Conservation (phyloP, 1,140 invertebrate species). For the Pomacea maculata region DNA sequence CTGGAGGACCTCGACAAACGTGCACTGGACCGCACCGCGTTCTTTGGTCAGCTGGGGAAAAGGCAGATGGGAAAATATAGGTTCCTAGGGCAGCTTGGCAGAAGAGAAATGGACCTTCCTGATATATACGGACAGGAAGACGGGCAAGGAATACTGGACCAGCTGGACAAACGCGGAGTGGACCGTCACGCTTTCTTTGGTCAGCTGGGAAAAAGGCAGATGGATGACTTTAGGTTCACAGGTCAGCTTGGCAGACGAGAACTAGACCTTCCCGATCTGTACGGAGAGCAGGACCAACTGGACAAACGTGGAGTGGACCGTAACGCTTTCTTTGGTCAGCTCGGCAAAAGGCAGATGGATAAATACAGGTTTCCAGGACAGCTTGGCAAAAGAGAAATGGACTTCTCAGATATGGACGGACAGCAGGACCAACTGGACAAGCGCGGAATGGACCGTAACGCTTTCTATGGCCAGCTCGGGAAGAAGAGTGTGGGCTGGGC, state of each 20-base stretch:
- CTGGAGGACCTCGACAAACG: constrained; percentile 8
- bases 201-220: neutral
- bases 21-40: neutral
- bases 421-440: constrained; percentile 9
- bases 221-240: neutral
- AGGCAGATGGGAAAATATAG: neutral
- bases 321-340: constrained; percentile 6
- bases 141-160: neutral
- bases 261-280: constrained; percentile 1
- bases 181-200: neutral
- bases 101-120: neutral
- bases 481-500: constrained; percentile 13
- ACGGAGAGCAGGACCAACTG: constrained; percentile 2
- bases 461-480: constrained; percentile 5
- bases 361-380: neutral
- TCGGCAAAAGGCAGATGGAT: constrained; percentile 6
- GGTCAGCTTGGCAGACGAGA: constrained; percentile 5
- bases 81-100: constrained; percentile 2
- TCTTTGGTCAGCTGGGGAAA: constrained; percentile 15
- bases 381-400: constrained; percentile 9
- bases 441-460: constrained; percentile 8
- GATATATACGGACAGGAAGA: neutral
- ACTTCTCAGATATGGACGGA: neutral
- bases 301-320: neutral
- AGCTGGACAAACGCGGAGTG: constrained; percentile 5